Base-by-base conservation (phyloP, 1,140 invertebrate genomes). In the Hycleus phaleratus region DNA sequence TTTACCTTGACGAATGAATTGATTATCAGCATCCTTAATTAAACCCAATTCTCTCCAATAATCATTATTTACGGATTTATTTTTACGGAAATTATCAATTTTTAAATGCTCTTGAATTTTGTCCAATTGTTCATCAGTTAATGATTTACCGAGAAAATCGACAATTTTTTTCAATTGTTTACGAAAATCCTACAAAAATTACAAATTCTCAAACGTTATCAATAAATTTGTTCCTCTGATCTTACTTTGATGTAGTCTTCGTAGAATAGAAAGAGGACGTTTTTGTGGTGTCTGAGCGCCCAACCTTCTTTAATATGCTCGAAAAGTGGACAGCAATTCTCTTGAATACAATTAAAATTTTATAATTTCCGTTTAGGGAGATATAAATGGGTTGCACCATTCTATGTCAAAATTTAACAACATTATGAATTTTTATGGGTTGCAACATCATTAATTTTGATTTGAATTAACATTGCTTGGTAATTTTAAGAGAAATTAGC, bases 241-340 rank as follows among this genome's bases (percentile, higher is more conserved):
- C 44, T 38, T 46, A 50, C 58, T 40, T 60, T 64, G 2, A 25
- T 60, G 26, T 90, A 82, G 59, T 91, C 84, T 73, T 92, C 88
- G 67, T 90, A 92, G 67, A 87, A 88, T 12, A 90, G 66, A 65
- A 88, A 89, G 0, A 90, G 67, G 46, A 90, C 68, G 69, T 88
- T 88, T 4, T 79, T 75, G 65, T 86, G 73, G 59, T 87, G 56
- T 58, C 81, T 75, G 10, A 75, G 68, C 1, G 78, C 64, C 80
- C 84, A 87, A 0, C 84, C 85, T 75, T 90, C 86, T 64, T 84
- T 82, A 0, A 90, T 64, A 64, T 91, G 87, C 58, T 81, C 79
- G 76, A 85, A 88, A 66, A 77, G 82, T 1, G 88, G 87, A 4
- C 38, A 12, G 25, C 5, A 51, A 26, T 25, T 43, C 10, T 42